Percentiles rank a stretch among this genome's conserved stretches.
These are phyloP conservation scores for Heliconius cydno DNA, from an alignment of 2,888 invertebrate species.

Conservation along the genomic window DNA sequence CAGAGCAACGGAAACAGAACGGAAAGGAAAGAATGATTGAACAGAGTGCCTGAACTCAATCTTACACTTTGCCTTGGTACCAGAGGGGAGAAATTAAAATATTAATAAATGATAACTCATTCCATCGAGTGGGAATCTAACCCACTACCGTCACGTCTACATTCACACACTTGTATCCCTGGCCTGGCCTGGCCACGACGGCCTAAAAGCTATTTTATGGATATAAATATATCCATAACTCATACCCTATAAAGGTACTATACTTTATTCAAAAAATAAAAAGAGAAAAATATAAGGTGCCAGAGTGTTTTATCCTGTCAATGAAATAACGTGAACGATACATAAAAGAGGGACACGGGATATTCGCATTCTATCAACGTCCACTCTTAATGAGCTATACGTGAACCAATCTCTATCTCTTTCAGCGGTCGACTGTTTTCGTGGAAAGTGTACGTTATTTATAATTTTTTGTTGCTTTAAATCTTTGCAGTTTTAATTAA, in stretches of 20 bases:
- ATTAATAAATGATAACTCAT: too few relatives aligned
- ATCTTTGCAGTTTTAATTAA: too few relatives aligned
- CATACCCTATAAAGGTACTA: background rate
- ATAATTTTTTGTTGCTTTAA: too few relatives aligned
- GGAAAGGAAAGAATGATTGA: too few relatives aligned
- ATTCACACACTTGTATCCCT: too few relatives aligned
- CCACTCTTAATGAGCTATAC: conserved; percentile 52
- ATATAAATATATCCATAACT: background rate
- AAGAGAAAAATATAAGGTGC: conserved; percentile 18
- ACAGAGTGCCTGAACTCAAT: too few relatives aligned
- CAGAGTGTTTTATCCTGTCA: conserved; percentile 35
- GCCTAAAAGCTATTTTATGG: background rate
- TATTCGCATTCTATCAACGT: conserved; percentile 53
- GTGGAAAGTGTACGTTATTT: conserved; percentile 30
- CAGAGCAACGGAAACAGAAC: too few relatives aligned
- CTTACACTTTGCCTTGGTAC: too few relatives aligned
- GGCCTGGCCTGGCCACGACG: too few relatives aligned
- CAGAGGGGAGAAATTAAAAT: too few relatives aligned
- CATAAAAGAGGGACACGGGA: conserved; percentile 47
- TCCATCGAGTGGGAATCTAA: too few relatives aligned
- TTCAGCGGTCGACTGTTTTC: conserved; percentile 41
- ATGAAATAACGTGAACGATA: conserved; percentile 42
- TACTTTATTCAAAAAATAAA: conserved; percentile 19
- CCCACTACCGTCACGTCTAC: too few relatives aligned
- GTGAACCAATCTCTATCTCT: conserved; percentile 53